Base-by-base conservation (phyloP, 2,888 invertebrate genomes). In the Philhelius pedissequus region DNA sequence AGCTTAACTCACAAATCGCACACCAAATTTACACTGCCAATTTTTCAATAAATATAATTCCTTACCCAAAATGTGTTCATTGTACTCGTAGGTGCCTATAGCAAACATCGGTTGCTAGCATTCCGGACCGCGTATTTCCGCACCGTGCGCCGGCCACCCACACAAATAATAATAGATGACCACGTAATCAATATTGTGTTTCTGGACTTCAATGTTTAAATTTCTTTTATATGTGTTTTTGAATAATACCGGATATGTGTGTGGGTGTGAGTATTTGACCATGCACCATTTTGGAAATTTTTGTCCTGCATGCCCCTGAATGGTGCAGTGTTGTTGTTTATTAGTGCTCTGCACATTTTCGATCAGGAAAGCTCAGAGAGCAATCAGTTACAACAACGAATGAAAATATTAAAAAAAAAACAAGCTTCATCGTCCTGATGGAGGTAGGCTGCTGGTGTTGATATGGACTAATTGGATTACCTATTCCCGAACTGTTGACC, bases 381-480 rank as follows among this genome's bases (percentile, higher is more conserved):
- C 52, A 62, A 76, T 64, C 48, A 64, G 43, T 45, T 64, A 32
- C 32, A 48, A 38, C 43, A 50, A 48, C 22, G 69, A 58, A n/a
- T 7, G 20, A 64, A 64, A 54, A 45, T 52, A 30, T 52, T 52
- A 9, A 43, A 45, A 18, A 52, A 75, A 45, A 45, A 20, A 40
- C n/a, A 32, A 50, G 30, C 40, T 48, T 25, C 40, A 48, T 70
- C 45, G 43, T 58, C 40, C 40, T 50, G 22, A 43, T 60, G 82
- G 22, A 43, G 40, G 82, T 68, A 68, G 50, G 58, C 83, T 58
- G 69, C 62, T 83, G 74, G 74, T 52, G 78, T 74, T 83, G 78
- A 83, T 74, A 70, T 73, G 69, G 69, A 79, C 83, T 83, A 83
- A 83, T 83, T 83, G 83, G 78, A 74, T 78, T 79, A 78, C 83